Conservation (phyloP, 2,797 vertebrate genomes). For the Orientallactaga sibirica region DNA sequence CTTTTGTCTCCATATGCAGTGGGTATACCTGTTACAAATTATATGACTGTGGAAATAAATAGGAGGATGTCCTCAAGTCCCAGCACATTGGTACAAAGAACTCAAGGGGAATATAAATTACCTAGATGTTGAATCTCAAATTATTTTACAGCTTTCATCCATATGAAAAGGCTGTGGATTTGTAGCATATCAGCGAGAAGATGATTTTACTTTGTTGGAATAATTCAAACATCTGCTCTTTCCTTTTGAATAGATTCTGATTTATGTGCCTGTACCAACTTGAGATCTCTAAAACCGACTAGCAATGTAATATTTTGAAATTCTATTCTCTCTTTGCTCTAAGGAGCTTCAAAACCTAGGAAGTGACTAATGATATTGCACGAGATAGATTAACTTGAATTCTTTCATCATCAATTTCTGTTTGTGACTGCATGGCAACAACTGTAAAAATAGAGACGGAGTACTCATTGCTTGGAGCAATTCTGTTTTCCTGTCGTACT, state of each 20-base stretch:
- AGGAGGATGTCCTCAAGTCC: conserved; percentile 25
- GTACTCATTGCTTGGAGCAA: conserved; percentile 47
- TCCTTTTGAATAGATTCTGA: conserved; percentile 83
- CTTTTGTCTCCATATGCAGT: not conserved
- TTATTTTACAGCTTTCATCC: conserved; percentile 64
- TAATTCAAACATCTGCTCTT: conserved; percentile 82
- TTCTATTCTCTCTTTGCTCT: conserved; percentile 77
- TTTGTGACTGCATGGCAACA: conserved; percentile 78
- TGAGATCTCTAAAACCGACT: conserved; percentile 76
- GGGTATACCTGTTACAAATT: not conserved
- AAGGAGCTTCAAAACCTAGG: conserved; percentile 80
- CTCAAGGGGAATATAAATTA: conserved; percentile 60
- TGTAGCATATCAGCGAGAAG: conserved; percentile 67
- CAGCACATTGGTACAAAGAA: not conserved
- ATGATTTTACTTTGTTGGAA: conserved; percentile 82
- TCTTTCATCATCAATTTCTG: conserved; percentile 83
- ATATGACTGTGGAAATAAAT: conserved; percentile 43
- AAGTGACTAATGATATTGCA: conserved; percentile 83
- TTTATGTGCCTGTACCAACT: conserved; percentile 83
- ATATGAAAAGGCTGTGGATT: conserved; percentile 75
- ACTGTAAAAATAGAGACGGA: conserved; percentile 77
- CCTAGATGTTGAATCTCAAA: conserved; percentile 53
- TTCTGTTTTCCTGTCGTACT: conserved; percentile 43
- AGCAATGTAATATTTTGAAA: conserved; percentile 79
- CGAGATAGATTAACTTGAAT: conserved; percentile 80